phyloP scores from a whole-genome alignment of 2,888 invertebrate species.

The Sinopyrophorus schimmeli region DNA sequence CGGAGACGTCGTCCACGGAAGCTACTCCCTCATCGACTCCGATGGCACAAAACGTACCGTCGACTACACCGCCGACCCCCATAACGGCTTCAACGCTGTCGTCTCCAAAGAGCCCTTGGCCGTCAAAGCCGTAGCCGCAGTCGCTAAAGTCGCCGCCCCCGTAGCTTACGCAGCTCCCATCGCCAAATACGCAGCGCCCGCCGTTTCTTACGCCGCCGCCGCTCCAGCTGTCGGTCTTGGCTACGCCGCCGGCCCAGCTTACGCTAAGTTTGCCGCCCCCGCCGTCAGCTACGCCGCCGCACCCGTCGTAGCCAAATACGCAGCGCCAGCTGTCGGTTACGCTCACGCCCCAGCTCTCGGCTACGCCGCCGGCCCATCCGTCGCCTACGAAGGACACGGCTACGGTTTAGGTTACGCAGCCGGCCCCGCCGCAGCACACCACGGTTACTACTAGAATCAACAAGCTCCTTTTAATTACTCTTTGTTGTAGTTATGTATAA shows the following conservation, averaged over 20 bases:
- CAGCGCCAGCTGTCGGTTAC: constrained; percentile 14
- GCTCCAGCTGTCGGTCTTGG: constrained; percentile 8
- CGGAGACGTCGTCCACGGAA: constrained; percentile 59
- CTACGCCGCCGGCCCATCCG: constrained; percentile 23
- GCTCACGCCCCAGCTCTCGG: constrained; percentile 18
- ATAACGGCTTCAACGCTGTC: constrained; percentile 60
- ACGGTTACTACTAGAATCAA: constrained; percentile 5
- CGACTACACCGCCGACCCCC: constrained; percentile 59
- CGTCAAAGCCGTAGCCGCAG: constrained; percentile 45
- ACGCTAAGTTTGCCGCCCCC: constrained; percentile 36
- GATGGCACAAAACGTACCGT: constrained; percentile 59
- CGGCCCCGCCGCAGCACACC: not conserved
- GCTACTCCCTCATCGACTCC: constrained; percentile 58
- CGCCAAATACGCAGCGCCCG: constrained; percentile 45
- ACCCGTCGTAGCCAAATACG: constrained; percentile 35
- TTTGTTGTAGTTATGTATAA: constrained; percentile 25
- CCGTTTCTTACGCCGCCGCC: constrained; percentile 41
- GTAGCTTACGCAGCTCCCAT: constrained; percentile 33
- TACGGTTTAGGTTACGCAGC: not conserved
- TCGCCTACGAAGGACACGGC: constrained; percentile 5
- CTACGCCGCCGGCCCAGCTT: constrained; percentile 32
- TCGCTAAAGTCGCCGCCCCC: constrained; percentile 41
- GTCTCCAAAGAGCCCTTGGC: constrained; percentile 57
- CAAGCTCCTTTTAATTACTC: constrained; percentile 3
- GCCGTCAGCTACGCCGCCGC: constrained; percentile 30